Percentiles rank a stretch among this genome's conserved stretches.
phyloP scores from a whole-genome alignment of 1,140 invertebrate genomes.

The Calephelis nemesis region DNA sequence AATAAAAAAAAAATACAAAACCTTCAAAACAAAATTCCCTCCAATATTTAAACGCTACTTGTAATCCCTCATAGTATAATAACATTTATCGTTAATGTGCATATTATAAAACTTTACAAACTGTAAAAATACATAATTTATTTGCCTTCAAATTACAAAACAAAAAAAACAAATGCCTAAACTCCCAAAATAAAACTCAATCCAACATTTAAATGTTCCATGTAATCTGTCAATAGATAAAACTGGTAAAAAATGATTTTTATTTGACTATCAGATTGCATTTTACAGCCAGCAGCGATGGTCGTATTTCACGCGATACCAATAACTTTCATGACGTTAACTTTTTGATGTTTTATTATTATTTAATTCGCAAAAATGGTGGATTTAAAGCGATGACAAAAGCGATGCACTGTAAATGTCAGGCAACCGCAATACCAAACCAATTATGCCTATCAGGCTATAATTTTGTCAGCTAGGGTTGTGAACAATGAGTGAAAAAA shows the following conservation, averaged over 20 bases:
- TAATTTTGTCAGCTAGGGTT: slow-evolving; percentile 57
- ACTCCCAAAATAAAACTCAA: not conserved
- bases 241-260: slow-evolving; percentile 6
- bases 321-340: slow-evolving; percentile 15
- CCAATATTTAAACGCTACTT: no score
- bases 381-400: slow-evolving; percentile 69
- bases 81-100: no score
- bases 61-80: no score
- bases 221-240: slow-evolving; percentile 13
- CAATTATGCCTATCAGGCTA: slow-evolving; percentile 72
- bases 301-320: slow-evolving; percentile 19
- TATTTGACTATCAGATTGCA: slow-evolving; percentile 13
- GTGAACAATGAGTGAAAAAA: slow-evolving; percentile 66
- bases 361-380: slow-evolving; percentile 56
- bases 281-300: slow-evolving; percentile 7
- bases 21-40: no score
- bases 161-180: not conserved
- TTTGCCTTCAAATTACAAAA: not conserved
- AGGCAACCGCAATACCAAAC: slow-evolving; percentile 69
- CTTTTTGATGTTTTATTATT: slow-evolving; percentile 42
- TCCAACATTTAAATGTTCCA: not conserved
- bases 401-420: slow-evolving; percentile 70
- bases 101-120: no score
- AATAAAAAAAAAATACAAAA: no score
- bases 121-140: no score